These are phyloP conservation scores for Lineus longissimus DNA, from an alignment of 1,140 invertebrate genomes.

Conservation along the genomic window DNA sequence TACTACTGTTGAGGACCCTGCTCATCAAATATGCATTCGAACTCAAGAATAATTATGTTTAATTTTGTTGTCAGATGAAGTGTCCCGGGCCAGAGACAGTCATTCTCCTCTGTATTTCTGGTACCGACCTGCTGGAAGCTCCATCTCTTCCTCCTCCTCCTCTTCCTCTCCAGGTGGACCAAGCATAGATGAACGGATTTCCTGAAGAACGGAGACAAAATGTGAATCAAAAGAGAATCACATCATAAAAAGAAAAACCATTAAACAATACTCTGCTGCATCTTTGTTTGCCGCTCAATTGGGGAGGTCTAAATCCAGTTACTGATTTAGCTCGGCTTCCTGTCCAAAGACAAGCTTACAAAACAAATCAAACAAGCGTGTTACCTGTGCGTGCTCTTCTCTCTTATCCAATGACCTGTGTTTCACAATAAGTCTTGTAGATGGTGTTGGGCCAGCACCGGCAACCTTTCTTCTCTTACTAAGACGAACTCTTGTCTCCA, in stretches of 20 bases:
- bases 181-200: conserved; percentile 73
- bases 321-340: too few relatives aligned
- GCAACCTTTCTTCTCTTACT: conserved; percentile 75
- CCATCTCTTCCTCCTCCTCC: conserved; percentile 57
- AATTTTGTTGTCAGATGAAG: not conserved
- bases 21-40: too few relatives aligned
- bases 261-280: not conserved
- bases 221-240: not conserved
- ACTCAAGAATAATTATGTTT: too few relatives aligned
- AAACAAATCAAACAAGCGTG: conserved; percentile 73
- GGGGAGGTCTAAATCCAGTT: too few relatives aligned
- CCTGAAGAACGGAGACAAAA: conserved; percentile 29
- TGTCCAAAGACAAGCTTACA: too few relatives aligned
- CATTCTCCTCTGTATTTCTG: conserved; percentile 11
- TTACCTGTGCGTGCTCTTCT: conserved; percentile 82
- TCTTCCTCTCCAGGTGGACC: conserved; percentile 77
- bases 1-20: too few relatives aligned
- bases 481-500: conserved; percentile 90
- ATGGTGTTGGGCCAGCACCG: conserved; percentile 57
- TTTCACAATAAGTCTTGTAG: conserved; percentile 81
- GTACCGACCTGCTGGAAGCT: conserved; percentile 29
- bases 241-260: not conserved
- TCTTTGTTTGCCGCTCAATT: conserved; percentile 69
- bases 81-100: too few relatives aligned
- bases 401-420: conserved; percentile 81